Conservation (phyloP, 1,140 invertebrate genomes). For the Pseudomyrmex cubaensis region DNA sequence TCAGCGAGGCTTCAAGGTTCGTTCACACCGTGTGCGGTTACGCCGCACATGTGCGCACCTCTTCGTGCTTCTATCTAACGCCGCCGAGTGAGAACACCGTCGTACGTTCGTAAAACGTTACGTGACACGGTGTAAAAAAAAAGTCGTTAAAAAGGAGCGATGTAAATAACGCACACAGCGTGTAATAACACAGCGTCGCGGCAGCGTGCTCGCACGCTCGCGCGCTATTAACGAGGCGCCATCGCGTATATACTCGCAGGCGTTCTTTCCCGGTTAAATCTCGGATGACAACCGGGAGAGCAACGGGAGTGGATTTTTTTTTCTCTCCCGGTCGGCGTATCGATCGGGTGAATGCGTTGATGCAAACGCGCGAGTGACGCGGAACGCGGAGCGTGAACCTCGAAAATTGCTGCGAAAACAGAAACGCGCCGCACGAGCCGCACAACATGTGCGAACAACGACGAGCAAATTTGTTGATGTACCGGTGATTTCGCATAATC, state of each 20-base stretch:
- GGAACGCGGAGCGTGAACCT: background rate
- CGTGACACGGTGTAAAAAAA: slow-evolving; percentile 7
- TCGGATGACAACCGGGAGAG: slow-evolving; percentile 3
- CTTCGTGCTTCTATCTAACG: background rate
- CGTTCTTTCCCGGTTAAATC: slow-evolving; percentile 12
- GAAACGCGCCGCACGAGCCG: background rate
- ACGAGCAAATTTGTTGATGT: background rate
- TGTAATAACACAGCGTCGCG: slow-evolving; percentile 14
- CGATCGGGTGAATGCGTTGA: slow-evolving; percentile 15
- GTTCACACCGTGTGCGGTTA: slow-evolving; percentile 1
- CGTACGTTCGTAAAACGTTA: background rate
- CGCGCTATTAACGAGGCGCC: slow-evolving; percentile 19
- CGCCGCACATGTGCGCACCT: slow-evolving; percentile 3
- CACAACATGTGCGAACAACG: background rate
- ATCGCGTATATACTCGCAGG: slow-evolving; percentile 1
- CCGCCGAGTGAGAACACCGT: background rate
- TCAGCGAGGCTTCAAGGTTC: slow-evolving; percentile 66
- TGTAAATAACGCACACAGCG: slow-evolving; percentile 19
- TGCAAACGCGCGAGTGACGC: slow-evolving; percentile 13
- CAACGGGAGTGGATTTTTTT: slow-evolving; percentile 24
- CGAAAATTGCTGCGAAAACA: slow-evolving; percentile 29
- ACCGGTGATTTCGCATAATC: background rate
- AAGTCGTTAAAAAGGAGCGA: background rate
- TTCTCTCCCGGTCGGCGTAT: slow-evolving; percentile 3
- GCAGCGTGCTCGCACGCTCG: background rate